phyloP scores from a whole-genome alignment of 1,140 invertebrate genomes.

The Nymphalis io region DNA sequence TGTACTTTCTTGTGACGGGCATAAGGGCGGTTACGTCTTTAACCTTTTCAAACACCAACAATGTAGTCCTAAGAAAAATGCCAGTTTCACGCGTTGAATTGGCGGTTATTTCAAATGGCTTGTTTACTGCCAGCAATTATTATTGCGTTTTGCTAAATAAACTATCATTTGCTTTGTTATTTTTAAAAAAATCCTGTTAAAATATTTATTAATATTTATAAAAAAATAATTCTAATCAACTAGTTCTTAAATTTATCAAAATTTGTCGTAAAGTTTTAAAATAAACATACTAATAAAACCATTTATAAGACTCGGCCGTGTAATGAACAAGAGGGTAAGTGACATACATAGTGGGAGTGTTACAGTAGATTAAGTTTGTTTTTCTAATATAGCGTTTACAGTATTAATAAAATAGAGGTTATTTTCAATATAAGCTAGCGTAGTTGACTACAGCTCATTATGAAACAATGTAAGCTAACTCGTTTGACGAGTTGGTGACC shows the following conservation, averaged over 20 bases:
- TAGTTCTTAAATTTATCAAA: too few species aligned
- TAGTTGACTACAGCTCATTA: constrained; percentile 14
- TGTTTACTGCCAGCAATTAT: background rate
- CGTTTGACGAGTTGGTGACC: constrained; percentile 58
- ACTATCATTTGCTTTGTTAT: too few species aligned
- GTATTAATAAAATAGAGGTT: constrained; percentile 11
- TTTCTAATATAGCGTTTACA: background rate
- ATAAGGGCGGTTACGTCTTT: constrained; percentile 45
- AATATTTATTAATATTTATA: too few species aligned
- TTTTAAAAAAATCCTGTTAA: too few species aligned
- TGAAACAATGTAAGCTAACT: constrained; percentile 36
- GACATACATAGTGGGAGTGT: background rate
- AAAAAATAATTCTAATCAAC: too few species aligned
- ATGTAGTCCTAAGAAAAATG: constrained; percentile 39
- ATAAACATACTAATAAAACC: background rate
- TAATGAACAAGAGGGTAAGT: background rate
- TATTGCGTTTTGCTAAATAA: background rate
- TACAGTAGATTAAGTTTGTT: background rate
- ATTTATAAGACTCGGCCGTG: background rate
- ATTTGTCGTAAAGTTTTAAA: too few species aligned
- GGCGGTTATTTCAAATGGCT: background rate
- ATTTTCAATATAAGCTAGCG: constrained; percentile 7
- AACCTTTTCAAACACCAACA: constrained; percentile 38
- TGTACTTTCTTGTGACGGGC: background rate
- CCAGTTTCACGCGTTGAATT: constrained; percentile 2